Conservation (phyloP, 2,888 invertebrate genomes). For the Amblyteles armatorius region DNA sequence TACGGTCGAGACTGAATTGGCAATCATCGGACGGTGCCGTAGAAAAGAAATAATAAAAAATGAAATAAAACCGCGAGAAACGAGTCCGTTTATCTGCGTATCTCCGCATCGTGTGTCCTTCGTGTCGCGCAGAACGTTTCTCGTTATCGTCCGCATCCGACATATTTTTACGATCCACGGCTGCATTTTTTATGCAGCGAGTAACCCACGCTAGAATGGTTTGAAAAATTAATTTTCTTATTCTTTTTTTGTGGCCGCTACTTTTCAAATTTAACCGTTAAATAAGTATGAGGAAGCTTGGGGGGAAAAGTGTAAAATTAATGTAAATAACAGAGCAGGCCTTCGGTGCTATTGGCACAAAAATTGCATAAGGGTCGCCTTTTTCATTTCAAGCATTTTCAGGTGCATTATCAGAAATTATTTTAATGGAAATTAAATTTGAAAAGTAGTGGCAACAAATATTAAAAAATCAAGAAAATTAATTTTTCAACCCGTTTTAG, state of each 20-base stretch:
- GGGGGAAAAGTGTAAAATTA: slow-evolving; percentile 3
- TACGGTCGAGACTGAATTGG: slow-evolving; percentile 40
- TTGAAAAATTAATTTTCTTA: slow-evolving; percentile 31
- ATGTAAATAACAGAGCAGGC: not conserved
- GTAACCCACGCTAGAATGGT: slow-evolving; percentile 40
- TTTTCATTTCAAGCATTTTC: no score
- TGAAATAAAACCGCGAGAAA: slow-evolving; percentile 36
- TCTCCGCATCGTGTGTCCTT: not conserved
- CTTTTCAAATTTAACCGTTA: not conserved
- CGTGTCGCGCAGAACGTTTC: slow-evolving; percentile 44
- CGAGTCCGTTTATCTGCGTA: slow-evolving; percentile 8
- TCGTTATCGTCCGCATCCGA: slow-evolving; percentile 51
- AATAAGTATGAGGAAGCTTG: not conserved
- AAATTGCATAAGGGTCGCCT: no score
- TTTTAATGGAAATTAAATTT: no score
- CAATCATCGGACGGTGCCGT: not conserved
- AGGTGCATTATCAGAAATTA: no score
- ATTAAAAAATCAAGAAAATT: no score
- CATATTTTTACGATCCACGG: slow-evolving; percentile 54
- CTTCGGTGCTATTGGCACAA: slow-evolving; percentile 16
- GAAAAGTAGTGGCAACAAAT: no score
- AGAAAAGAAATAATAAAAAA: slow-evolving; percentile 29
- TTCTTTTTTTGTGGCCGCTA: not conserved
- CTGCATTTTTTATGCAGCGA: slow-evolving; percentile 44
- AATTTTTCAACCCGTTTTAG: no score